Evolutionary conservation across 2,797 vertebrate species (phyloP).

Genomic region (Oreortyx pictus): DNA sequence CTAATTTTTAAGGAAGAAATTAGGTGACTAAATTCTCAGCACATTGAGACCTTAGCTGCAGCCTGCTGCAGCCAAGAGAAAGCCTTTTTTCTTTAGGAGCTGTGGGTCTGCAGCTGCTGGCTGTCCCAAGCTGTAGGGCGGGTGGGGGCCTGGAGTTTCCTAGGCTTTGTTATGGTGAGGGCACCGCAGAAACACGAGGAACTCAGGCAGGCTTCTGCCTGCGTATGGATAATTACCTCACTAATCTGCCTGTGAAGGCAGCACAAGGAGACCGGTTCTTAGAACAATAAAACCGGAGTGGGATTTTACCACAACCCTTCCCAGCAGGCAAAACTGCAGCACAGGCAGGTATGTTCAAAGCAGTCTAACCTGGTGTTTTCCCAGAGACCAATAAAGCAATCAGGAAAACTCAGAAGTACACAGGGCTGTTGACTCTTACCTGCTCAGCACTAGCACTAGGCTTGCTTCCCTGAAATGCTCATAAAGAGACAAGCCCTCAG

Average conservation of each 20-base stretch:
- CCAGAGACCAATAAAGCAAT: not conserved
- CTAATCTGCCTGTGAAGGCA: not conserved
- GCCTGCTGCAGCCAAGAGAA: not conserved
- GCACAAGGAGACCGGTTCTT: not conserved
- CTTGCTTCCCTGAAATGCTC: constrained; percentile 19
- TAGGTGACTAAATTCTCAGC: not conserved
- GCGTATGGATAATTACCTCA: not conserved
- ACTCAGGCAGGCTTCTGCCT: not conserved
- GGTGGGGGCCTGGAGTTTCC: not conserved
- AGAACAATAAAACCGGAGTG: not conserved
- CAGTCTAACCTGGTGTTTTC: not conserved
- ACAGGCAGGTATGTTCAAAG: not conserved
- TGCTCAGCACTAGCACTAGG: not conserved
- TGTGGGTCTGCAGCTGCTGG: not conserved
- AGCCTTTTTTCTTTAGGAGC: not conserved
- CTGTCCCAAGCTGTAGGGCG: not conserved
- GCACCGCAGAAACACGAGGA: not conserved
- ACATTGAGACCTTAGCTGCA: not conserved
- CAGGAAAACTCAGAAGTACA: not conserved
- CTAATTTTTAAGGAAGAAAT: not conserved
- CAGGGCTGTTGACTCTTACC: not conserved
- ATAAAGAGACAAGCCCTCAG: not conserved
- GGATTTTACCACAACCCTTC: not conserved
- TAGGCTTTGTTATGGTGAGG: not conserved
- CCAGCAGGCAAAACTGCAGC: not conserved